Evolutionary conservation across 2,113 vertebrate species (phyloP).

Genomic region (Spea bombifrons): DNA sequence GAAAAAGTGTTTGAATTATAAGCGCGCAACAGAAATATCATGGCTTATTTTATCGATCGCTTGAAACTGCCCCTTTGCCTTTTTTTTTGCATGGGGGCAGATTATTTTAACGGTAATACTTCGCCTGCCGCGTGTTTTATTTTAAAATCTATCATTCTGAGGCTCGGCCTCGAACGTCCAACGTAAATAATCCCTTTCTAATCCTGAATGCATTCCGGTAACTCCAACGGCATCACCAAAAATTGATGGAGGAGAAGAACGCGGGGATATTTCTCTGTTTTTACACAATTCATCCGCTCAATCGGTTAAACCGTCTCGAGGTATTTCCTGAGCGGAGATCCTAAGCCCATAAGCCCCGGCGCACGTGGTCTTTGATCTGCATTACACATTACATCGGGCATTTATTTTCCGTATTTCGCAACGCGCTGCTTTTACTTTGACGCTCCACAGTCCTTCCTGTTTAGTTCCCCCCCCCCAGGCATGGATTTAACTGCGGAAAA

Average conservation of each 20-base stretch:
- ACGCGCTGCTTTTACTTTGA: constrained; percentile 14
- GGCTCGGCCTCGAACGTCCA: neutral
- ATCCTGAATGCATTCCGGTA: constrained; percentile 23
- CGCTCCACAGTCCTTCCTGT: neutral
- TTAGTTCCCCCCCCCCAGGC: neutral
- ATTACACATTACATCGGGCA: constrained; percentile 8
- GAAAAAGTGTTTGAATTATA: too few species aligned
- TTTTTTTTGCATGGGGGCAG: too few species aligned
- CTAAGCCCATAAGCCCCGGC: constrained; percentile 19
- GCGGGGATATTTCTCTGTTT: constrained; percentile 31
- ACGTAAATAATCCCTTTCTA: constrained; percentile 8
- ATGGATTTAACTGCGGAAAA: constrained; percentile 13
- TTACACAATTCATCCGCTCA: constrained; percentile 26
- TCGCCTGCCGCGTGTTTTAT: constrained; percentile 9
- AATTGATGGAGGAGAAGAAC: constrained; percentile 16
- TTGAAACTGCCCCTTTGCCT: too few species aligned
- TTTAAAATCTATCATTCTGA: constrained; percentile 9
- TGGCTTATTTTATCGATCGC: too few species aligned
- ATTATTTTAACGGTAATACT: neutral
- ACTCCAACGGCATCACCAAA: constrained; percentile 32
- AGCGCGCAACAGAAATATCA: too few species aligned
- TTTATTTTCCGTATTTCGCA: constrained; percentile 23
- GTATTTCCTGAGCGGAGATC: constrained; percentile 27
- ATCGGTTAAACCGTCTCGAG: constrained; percentile 18
- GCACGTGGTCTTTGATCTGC: constrained; percentile 16